A percentile compares a stretch with the other conserved stretches of the same genome.
phyloP scores from a whole-genome alignment of 1,140 invertebrate species.

The Coelopa frigida region DNA sequence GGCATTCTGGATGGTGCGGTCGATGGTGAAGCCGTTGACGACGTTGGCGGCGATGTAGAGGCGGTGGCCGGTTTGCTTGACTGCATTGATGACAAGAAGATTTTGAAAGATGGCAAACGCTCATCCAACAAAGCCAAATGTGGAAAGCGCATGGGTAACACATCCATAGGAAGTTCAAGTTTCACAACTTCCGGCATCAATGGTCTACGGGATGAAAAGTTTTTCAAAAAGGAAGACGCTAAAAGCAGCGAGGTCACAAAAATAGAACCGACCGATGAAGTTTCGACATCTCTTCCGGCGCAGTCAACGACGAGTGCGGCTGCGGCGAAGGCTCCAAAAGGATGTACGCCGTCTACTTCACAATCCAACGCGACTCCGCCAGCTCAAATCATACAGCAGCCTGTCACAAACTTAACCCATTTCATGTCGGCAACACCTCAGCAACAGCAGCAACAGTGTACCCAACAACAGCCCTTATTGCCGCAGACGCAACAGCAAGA shows the following conservation, averaged over 20 bases:
- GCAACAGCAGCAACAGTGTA: conserved; percentile 18
- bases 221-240: conserved; percentile 29
- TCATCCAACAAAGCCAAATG: no score
- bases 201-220: conserved; percentile 16
- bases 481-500: conserved; percentile 22
- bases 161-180: conserved; percentile 12
- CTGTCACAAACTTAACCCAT: neutral
- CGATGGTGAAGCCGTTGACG: conserved; percentile 26
- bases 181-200: conserved; percentile 4
- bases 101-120: conserved; percentile 16
- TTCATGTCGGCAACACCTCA: no score
- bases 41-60: conserved; percentile 24
- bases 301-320: conserved; percentile 23
- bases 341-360: neutral
- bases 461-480: conserved; percentile 27
- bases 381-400: neutral
- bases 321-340: conserved; percentile 1
- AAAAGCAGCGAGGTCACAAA: no score
- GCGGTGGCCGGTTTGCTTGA: conserved; percentile 32
- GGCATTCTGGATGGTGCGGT: conserved; percentile 37
- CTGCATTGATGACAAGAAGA: conserved; percentile 30
- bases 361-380: neutral
- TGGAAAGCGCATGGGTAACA: neutral
- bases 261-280: conserved; percentile 14
- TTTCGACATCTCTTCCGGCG: conserved; percentile 4